Evolutionary conservation across 2,113 vertebrate species (phyloP).

Genomic region (Beaufortia kweichowensis): DNA sequence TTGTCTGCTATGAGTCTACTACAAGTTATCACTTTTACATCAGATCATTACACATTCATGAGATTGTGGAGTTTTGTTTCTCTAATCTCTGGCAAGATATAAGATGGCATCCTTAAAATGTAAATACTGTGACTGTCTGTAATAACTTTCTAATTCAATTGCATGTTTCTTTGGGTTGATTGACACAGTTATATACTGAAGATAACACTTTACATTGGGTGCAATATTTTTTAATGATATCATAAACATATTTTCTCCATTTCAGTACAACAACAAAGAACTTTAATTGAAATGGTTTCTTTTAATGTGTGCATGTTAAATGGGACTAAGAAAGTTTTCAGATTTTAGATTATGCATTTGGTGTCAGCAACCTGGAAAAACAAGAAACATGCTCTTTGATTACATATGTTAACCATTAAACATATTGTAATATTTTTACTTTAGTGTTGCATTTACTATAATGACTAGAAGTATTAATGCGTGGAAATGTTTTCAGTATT

Average conservation of each 20-base stretch:
- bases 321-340: too few species aligned
- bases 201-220: not conserved
- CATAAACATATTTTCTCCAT: not conserved
- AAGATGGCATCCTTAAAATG: not conserved
- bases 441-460: not conserved
- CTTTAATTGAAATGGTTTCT: too few species aligned
- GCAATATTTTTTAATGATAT: not conserved
- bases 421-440: not conserved
- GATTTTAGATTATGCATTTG: too few species aligned
- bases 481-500: not conserved
- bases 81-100: too few species aligned
- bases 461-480: not conserved
- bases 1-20: not conserved
- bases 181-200: not conserved
- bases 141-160: not conserved
- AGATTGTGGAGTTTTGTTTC: too few species aligned
- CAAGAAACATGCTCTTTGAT: not conserved
- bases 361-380: not conserved
- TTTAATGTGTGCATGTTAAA: not conserved
- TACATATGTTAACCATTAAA: not conserved
- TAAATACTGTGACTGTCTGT: not conserved
- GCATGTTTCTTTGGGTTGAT: conserved; percentile 14
- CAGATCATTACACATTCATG: too few species aligned
- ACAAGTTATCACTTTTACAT: too few species aligned
- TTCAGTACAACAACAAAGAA: conserved; percentile 8